These are phyloP conservation scores for Papilio helenus DNA, from an alignment of 1,140 invertebrate species.

Conservation along the genomic window DNA sequence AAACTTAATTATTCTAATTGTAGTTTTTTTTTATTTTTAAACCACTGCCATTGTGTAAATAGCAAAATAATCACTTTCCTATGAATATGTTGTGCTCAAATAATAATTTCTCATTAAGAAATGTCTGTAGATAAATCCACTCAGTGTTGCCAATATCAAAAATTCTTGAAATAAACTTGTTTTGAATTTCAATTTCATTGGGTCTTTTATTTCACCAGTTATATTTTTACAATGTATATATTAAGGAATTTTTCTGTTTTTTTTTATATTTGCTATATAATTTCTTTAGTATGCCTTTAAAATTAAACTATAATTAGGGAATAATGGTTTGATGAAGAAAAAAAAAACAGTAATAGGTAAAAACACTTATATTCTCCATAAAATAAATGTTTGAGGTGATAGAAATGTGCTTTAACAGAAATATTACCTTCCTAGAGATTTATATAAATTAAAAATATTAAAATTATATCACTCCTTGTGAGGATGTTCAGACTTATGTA, in stretches of 20 bases:
- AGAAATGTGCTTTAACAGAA: constrained; percentile 40
- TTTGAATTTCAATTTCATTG: background rate
- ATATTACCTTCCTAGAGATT: constrained; percentile 26
- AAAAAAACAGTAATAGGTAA: constrained; percentile 11
- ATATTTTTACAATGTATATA: no score
- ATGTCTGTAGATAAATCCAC: background rate
- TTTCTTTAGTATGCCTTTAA: no score
- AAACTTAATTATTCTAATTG: background rate
- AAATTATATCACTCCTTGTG: constrained; percentile 74
- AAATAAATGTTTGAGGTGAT: constrained; percentile 42
- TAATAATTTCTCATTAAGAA: background rate
- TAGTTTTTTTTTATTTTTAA: background rate
- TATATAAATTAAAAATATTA: constrained; percentile 39
- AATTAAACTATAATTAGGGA: no score
- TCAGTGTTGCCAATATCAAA: background rate
- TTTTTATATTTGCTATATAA: no score
- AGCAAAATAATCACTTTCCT: background rate
- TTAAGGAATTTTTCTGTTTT: no score
- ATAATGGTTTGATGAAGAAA: background rate
- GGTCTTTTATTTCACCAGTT: background rate
- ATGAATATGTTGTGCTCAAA: background rate
- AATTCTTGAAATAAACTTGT: background rate
- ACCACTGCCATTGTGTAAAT: constrained; percentile 3
- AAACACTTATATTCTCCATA: constrained; percentile 45
- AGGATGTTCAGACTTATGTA: constrained; percentile 84